Evolutionary conservation across 2,888 invertebrate species (phyloP), one percentile per base, ranked within the genome.

Genomic region (Drosophila macrospina): DNA sequence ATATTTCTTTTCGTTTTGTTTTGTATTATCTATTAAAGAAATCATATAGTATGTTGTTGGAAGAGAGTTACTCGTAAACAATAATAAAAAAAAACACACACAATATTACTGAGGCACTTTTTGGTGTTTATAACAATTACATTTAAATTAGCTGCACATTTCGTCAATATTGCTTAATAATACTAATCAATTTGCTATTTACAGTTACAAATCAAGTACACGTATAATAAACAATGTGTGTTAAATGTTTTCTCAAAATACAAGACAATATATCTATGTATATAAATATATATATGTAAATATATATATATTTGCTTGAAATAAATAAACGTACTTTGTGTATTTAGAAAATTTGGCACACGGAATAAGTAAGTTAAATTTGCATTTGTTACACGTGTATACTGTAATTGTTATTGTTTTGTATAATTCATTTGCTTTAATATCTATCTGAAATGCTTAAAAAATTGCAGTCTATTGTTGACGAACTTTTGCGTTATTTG

Each of bases 71-170:
- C 20, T 20, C 20, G 20, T 20, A 61, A 71, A 63, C 65, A 80
- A 72, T 81, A 86, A n/a, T n/a, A n/a, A n/a, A n/a, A n/a, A n/a
- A n/a, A 75, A 69, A 74, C 61, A 88, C 73, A 76, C 80, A 85
- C 66, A 56, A 74, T 77, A 81, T 88, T 86, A 90, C 82, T 90
- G 91, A 91, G 90, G 90, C 90, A 90, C 91, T 90, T 90, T 90
- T 90, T 89, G 90, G 90, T 82, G 84, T 90, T 84, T 77, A 82
- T 88, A 85, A 80, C 80, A 80, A 80, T 80, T 67, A 65, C 69
- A 63, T 65, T 47, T 44, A 42, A 47, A 45, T 28, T 65, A 72
- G 48, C 64, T 56, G 56, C 52, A 73, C 64, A 64, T 69, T 62
- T 65, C 50, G 55, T 64, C 60, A 39, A 55, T 69, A 69, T 74